Conservation (phyloP, 1,140 invertebrate species). For the Pentalonia nigronervosa region DNA sequence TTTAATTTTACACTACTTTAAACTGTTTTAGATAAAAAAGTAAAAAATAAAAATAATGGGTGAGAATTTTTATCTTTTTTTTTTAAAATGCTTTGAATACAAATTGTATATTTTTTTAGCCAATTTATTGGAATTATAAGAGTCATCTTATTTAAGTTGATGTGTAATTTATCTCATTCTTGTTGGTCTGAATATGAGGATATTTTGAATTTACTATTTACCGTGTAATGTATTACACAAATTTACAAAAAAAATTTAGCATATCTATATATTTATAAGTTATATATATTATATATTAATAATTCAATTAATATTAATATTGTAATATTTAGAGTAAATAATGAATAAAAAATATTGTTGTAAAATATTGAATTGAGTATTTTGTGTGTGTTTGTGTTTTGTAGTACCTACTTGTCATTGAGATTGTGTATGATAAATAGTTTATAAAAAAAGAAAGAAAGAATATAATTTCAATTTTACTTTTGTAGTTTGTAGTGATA, state of each 20-base stretch:
- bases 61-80: conserved; percentile 30
- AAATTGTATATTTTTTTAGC: conserved; percentile 51
- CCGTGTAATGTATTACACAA: background rate
- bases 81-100: conserved; percentile 42
- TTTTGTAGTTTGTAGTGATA: too few relatives aligned
- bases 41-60: background rate
- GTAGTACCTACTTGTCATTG: background rate
- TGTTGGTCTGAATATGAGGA: conserved; percentile 35
- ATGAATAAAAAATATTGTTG: conserved; percentile 45
- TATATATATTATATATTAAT: conserved; percentile 47
- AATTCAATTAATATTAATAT: conserved; percentile 41
- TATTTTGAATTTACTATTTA: conserved; percentile 34
- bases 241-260: conserved; percentile 51
- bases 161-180: conserved; percentile 35
- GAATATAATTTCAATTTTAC: too few relatives aligned
- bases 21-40: background rate
- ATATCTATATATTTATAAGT: conserved; percentile 50
- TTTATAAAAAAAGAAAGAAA: too few relatives aligned
- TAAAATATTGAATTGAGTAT: conserved; percentile 17
- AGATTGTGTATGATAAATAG: background rate
- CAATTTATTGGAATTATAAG: background rate
- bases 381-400: conserved; percentile 3
- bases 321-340: conserved; percentile 44
- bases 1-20: conserved; percentile 4
- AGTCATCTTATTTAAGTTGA: conserved; percentile 27